Evolutionary conservation across 2,888 invertebrate species (phyloP), one percentile per base, ranked within the genome.

Genomic region (Podotricha telesiphe): DNA sequence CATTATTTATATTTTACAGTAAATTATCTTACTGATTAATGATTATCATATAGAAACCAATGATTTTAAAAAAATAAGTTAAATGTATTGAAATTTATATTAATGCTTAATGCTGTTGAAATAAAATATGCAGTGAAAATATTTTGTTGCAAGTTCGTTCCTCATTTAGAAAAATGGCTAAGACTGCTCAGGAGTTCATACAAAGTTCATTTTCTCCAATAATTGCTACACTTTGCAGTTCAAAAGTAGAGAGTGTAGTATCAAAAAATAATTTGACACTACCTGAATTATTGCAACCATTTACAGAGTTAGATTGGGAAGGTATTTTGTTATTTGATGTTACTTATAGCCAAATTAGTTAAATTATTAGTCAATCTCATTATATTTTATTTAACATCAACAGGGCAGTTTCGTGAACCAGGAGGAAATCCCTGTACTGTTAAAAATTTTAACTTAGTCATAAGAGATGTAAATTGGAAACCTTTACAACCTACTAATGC

Each of bases 191-290:
- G 79, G 98, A 98, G 88, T 97, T 98, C 85, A 96, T 98, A 76
- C 96, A 96, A 88, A 96, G 96, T 87, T 96, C 97, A 51, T 99
- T 98, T 90, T 97, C 97, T 56, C 98, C 99, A 0, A 95, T 97
- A 86, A 94, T 99, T 74, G 98, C 98, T 61, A 96, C 97, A 28
- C 92, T 98, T 76, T 96, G 96, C 81, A 98, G 97, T 80, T 93
- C 95, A 51, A 94, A 95, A 85, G 98, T 97, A 13, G 97, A 98
- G 80, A 94, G 95, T 80, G 93, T 96, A 68, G 97, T 98, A 81
- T 95, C 96, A 77, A 98, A 98, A 84, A 99, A 98, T 88, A 98
- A 98, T 91, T 93, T 99, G 72, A 95, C 96, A 45, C 98, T 99
- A 83, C 95, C 96, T 65, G 98, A 99, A 90, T 88, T 99, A 73